Conservation (phyloP, 2,797 vertebrate genomes). For the Acestrorhynchus altus region DNA sequence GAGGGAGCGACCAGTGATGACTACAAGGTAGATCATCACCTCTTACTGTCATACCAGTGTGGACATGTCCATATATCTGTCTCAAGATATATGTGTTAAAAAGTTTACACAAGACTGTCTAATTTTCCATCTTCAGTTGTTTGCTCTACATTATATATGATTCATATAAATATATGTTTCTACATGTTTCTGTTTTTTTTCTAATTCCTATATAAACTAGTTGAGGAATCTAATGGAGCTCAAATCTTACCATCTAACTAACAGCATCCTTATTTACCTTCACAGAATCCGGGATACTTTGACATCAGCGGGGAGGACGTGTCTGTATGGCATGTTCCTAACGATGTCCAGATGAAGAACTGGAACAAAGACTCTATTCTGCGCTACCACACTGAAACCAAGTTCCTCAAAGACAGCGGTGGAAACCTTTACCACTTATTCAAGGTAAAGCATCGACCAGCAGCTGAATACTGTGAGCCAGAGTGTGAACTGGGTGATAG, state of each 20-base stretch:
- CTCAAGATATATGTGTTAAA: too few species aligned
- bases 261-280: not conserved
- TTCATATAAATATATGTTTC: too few species aligned
- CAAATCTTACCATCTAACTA: not conserved
- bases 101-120: too few species aligned
- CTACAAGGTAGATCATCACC: constrained; percentile 47
- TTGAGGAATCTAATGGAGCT: too few species aligned
- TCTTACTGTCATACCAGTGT: not conserved
- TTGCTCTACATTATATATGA: too few species aligned
- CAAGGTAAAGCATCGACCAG: constrained; percentile 47
- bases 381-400: constrained; percentile 62
- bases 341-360: constrained; percentile 52
- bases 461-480: too few species aligned
- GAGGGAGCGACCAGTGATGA: constrained; percentile 57
- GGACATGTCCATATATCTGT: not conserved
- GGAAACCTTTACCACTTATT: constrained; percentile 57
- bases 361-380: constrained; percentile 64
- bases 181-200: too few species aligned
- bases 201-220: too few species aligned
- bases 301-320: constrained; percentile 66
- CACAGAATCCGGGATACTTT: constrained; percentile 60
- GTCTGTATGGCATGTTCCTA: constrained; percentile 74
- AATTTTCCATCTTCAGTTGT: too few species aligned
- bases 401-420: constrained; percentile 39
- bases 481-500: too few species aligned